Evolutionary conservation across 2,113 vertebrate species (phyloP).

Genomic region (Herpailurus yagouaroundi): DNA sequence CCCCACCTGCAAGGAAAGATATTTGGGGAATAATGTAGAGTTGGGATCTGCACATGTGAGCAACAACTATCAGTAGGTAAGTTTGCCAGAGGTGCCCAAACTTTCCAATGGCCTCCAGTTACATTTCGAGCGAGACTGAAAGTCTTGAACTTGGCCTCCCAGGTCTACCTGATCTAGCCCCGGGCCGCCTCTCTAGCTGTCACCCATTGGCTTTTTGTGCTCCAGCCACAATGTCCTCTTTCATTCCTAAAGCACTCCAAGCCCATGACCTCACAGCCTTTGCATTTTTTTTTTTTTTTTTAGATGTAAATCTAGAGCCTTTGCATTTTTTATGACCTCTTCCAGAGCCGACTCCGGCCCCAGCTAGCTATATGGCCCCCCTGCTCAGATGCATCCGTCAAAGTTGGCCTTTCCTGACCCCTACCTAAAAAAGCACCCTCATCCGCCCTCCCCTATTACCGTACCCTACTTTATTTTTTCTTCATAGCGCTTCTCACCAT

Average conservation of each 20-base stretch:
- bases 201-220: not conserved
- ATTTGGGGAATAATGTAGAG: not conserved
- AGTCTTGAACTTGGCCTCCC: not conserved
- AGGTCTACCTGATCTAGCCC: no score
- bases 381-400: not conserved
- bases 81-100: not conserved
- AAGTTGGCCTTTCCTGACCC: not conserved
- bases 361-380: no score
- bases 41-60: not conserved
- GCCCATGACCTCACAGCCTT: not conserved
- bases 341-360: not conserved
- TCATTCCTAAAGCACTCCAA: not conserved
- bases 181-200: rapidly evolving
- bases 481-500: not conserved
- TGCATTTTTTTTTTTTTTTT: not conserved
- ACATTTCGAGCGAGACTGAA: not conserved
- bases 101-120: not conserved
- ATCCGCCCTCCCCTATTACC: not conserved
- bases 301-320: no score
- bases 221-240: not conserved
- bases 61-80: not conserved
- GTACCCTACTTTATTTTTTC: not conserved
- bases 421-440: not conserved
- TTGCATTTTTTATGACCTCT: not conserved
- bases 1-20: not conserved